Conservation (phyloP, 2,888 invertebrate genomes). For the Agrochola macilenta region DNA sequence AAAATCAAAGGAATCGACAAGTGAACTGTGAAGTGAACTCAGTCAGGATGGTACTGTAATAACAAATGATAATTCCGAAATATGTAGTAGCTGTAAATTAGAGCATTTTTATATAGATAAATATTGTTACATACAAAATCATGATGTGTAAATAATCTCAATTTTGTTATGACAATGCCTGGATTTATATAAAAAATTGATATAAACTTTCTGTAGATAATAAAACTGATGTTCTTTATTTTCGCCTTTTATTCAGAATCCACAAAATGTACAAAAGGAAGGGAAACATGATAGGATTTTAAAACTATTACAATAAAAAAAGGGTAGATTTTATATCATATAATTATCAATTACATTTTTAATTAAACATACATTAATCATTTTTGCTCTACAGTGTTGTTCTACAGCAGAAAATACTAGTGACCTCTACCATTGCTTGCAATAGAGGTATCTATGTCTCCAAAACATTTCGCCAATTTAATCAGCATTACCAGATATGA, state of each 20-base stretch:
- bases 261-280: slow-evolving; percentile 33
- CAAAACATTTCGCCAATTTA: slow-evolving; percentile 63
- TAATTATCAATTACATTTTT: slow-evolving; percentile 87
- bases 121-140: slow-evolving; percentile 14
- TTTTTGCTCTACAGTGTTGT: slow-evolving; percentile 84
- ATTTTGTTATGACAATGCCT: slow-evolving; percentile 39
- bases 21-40: slow-evolving; percentile 31
- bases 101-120: slow-evolving; percentile 2
- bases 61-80: neutral
- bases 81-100: slow-evolving; percentile 8
- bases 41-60: slow-evolving; percentile 13
- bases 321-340: slow-evolving; percentile 73
- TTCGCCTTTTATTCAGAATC: slow-evolving; percentile 53
- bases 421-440: slow-evolving; percentile 76
- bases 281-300: slow-evolving; percentile 20
- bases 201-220: slow-evolving; percentile 48
- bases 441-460: slow-evolving; percentile 60
- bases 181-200: slow-evolving; percentile 30
- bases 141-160: slow-evolving; percentile 16
- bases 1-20: slow-evolving; percentile 25
- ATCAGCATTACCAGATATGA: slow-evolving; percentile 63
- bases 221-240: slow-evolving; percentile 58
- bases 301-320: slow-evolving; percentile 45
- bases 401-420: slow-evolving; percentile 84
- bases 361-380: slow-evolving; percentile 84